These are phyloP conservation scores for Malurus leucopterus DNA, from an alignment of 2,797 vertebrate species.

Conservation along the genomic window DNA sequence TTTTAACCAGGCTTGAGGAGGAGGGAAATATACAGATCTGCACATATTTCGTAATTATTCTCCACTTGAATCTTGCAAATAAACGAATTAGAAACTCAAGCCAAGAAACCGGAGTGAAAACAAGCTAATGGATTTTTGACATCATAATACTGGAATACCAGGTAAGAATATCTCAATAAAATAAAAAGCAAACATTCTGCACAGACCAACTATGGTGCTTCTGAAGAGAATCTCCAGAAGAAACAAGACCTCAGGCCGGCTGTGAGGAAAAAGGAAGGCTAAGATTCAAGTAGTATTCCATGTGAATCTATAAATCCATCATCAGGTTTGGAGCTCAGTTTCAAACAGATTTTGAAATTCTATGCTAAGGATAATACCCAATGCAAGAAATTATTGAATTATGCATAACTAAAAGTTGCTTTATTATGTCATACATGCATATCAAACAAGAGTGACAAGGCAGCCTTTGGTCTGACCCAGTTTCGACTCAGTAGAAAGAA, in stretches of 20 bases:
- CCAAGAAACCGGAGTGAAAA: background rate
- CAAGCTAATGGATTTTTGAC: background rate
- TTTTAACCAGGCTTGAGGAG: background rate
- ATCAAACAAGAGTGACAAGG: background rate
- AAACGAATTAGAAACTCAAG: background rate
- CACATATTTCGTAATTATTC: background rate
- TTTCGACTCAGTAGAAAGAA: background rate
- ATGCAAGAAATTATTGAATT: background rate
- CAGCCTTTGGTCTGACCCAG: background rate
- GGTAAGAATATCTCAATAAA: background rate
- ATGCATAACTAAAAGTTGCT: background rate
- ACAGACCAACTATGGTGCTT: background rate
- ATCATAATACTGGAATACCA: background rate
- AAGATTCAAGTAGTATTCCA: fast-evolving
- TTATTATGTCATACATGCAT: background rate
- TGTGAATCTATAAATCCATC: background rate
- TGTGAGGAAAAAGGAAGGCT: background rate
- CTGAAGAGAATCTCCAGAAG: background rate
- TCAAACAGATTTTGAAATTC: background rate
- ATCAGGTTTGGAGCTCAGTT: background rate
- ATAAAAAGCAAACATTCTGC: background rate
- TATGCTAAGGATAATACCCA: background rate
- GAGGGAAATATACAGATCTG: background rate
- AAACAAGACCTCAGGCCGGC: background rate
- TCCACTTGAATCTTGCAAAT: background rate